Evolutionary conservation across 2,113 vertebrate species (phyloP).

Genomic region (Paralichthys olivaceus): DNA sequence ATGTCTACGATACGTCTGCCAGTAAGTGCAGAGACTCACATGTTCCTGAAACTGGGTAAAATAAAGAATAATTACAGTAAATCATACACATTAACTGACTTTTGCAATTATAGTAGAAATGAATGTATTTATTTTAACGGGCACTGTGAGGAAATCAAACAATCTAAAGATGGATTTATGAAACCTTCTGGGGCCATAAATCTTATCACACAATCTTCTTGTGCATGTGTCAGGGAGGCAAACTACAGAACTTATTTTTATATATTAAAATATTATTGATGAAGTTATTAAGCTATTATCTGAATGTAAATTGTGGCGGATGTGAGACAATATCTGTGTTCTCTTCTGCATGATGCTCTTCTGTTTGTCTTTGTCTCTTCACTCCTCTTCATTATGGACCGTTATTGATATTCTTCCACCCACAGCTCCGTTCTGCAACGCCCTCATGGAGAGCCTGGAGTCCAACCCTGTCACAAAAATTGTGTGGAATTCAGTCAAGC

Average conservation of each 20-base stretch:
- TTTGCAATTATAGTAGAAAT: too few relatives aligned
- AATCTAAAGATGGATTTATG: too few relatives aligned
- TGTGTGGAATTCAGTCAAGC: constrained; percentile 93
- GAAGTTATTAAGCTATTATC: too few relatives aligned
- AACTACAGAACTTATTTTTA: not conserved
- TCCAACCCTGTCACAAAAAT: constrained; percentile 94
- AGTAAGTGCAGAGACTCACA: constrained; percentile 84
- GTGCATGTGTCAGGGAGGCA: too few relatives aligned
- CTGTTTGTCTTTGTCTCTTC: not conserved
- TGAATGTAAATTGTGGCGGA: not conserved
- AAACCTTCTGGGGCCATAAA: too few relatives aligned
- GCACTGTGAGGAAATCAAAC: too few relatives aligned
- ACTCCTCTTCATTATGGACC: not conserved
- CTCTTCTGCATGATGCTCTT: not conserved
- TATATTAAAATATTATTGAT: too few relatives aligned
- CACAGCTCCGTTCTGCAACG: constrained; percentile 94
- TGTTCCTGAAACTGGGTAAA: not conserved
- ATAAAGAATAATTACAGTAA: not conserved
- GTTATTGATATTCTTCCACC: not conserved
- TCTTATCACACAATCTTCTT: too few relatives aligned
- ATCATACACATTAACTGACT: too few relatives aligned
- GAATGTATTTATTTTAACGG: too few relatives aligned
- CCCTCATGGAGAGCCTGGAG: constrained; percentile 92
- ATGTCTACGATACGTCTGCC: constrained; percentile 87
- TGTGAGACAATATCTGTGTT: not conserved